Base-by-base conservation (phyloP, 2,797 vertebrate species). In the Chaetophractus vellerosus region DNA sequence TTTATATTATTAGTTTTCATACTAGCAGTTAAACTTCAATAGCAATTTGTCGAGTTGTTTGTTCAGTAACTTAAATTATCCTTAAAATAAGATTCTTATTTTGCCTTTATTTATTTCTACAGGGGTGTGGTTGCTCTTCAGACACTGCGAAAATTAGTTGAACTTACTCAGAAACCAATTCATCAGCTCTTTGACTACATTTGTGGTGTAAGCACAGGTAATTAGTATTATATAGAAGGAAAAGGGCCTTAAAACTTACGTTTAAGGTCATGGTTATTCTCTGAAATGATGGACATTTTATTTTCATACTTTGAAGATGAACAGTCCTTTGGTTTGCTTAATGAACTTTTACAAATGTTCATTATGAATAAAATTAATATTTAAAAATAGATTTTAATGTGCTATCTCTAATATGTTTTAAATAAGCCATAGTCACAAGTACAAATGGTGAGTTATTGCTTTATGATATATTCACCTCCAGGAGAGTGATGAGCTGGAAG, bases 131-230 rank as follows among this genome's bases (percentile, higher is more conserved):
- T 99, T 97, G 99, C 99, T 81, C 99, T 99, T 98, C 99, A 99
- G 98, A 99, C 99, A 33, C 98, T 99, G 71, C 98, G 99, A 88
- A 99, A 99, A 98, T 98, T 99, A 96, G 99, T 99, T 97, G 98
- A 98, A 89, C 97, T 99, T 95, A 99, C 99, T 80, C 99, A 99
- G 94, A 99, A 99, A 97, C 99, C 99, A 0, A 98, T 99, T 98
- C 99, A 99, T 98, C 99, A 99, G 91, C 99, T 99, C 78, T 99
- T 99, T 98, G 99, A 99, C 98, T 99, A 99, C 96, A 99, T 99
- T 93, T 99, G 99, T 98, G 99, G 99, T n/a, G 99, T 99, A 96
- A 99, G 99, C 98, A 99, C 99, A 99, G 99, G 99, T 98, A 99
- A 98, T 69, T 96, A 69, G 63, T 64, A 61, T 84, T 50, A 5